phyloP scores from a whole-genome alignment of 2,797 vertebrate genomes.

The Monodelphis domestica region DNA sequence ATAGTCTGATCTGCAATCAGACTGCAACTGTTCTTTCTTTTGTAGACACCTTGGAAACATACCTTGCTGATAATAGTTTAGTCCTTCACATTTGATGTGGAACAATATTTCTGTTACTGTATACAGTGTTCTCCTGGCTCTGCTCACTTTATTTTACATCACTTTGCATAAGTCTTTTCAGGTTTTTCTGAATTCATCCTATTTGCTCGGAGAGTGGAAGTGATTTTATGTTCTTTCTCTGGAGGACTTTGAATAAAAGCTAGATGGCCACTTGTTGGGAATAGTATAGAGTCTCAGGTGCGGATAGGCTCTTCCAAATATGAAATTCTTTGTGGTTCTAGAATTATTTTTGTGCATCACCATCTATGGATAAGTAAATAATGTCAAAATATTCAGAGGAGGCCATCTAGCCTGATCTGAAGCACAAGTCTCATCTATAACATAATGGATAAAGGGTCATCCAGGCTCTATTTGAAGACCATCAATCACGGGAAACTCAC shows the following conservation, averaged over 20 bases:
- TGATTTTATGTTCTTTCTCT: neutral
- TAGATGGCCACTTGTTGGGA: neutral
- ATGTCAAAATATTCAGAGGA: neutral
- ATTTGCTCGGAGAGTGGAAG: no score
- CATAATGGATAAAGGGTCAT: neutral
- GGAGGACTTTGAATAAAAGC: neutral
- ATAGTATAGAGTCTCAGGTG: neutral
- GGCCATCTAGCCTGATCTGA: neutral
- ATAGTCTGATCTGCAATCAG: no score
- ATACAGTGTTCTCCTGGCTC: neutral
- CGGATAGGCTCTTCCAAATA: neutral
- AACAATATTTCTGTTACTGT: neutral
- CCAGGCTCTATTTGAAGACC: neutral
- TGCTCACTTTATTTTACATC: no score
- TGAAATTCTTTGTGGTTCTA: neutral
- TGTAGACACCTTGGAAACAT: no score
- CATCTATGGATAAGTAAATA: neutral
- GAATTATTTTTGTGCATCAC: neutral
- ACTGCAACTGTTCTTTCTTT: no score
- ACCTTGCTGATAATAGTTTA: no score
- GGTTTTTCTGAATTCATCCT: no score
- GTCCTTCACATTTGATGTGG: no score
- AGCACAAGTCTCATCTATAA: neutral
- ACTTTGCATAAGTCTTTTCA: no score
- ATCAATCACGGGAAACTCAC: neutral